Evolutionary conservation across 2,797 vertebrate species (phyloP).

Genomic region (Tolypeutes matacus): DNA sequence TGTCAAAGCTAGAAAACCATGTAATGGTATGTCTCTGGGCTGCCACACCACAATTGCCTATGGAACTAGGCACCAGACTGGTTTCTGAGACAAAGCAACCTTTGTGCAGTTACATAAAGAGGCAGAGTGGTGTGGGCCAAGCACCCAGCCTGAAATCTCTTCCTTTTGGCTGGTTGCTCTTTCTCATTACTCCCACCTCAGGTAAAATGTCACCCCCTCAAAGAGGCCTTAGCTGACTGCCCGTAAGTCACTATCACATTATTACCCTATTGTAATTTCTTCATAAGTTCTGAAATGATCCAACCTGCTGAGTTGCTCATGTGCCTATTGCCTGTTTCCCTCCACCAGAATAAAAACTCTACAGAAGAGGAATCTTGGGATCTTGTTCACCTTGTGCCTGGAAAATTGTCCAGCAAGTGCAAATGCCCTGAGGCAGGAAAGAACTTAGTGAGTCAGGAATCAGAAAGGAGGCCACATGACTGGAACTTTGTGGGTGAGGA

Average conservation of each 20-base stretch:
- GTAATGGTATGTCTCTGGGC: constrained; percentile 55
- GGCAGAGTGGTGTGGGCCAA: background rate
- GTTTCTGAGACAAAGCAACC: constrained; percentile 76
- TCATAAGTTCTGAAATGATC: constrained; percentile 22
- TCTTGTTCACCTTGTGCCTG: background rate
- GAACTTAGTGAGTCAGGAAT: background rate
- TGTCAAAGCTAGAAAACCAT: constrained; percentile 62
- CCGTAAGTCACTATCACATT: background rate
- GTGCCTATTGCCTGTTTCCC: background rate
- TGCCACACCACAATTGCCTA: constrained; percentile 33
- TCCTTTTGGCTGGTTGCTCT: background rate
- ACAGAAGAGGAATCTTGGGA: background rate
- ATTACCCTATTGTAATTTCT: constrained; percentile 22
- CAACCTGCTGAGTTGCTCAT: constrained; percentile 20
- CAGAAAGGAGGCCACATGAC: background rate
- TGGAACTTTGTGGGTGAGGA: background rate
- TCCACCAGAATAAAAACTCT: background rate
- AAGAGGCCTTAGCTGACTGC: background rate
- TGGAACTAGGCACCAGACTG: constrained; percentile 54
- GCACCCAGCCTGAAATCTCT: background rate
- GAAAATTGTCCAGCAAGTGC: background rate
- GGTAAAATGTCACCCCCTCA: background rate
- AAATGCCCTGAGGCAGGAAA: constrained; percentile 31
- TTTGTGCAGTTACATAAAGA: constrained; percentile 64
- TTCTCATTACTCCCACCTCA: constrained; percentile 24